A percentile compares a stretch with the other conserved stretches of the same genome.
These are phyloP conservation scores for Trachelus stipa DNA, from an alignment of 2,888 invertebrate genomes.

Conservation along the genomic window DNA sequence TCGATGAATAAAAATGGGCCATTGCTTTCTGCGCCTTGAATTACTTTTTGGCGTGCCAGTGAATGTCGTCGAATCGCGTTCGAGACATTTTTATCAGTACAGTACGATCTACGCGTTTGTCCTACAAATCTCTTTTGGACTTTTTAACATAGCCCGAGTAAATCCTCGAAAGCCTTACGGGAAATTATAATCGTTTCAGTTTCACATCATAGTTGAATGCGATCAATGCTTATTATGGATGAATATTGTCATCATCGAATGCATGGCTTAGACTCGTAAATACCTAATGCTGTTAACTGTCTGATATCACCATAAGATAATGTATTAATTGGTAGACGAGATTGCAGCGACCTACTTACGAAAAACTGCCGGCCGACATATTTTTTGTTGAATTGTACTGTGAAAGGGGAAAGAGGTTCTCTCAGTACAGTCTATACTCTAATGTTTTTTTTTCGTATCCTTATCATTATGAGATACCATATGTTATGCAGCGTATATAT, in stretches of 20 bases:
- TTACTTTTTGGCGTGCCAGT: slow-evolving; percentile 36
- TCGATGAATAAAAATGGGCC: slow-evolving; percentile 2
- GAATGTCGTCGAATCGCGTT: not conserved
- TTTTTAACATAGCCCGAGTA: not conserved
- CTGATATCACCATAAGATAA: slow-evolving; percentile 25
- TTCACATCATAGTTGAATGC: not conserved
- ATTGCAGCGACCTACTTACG: slow-evolving; percentile 29
- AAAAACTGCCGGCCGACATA: not conserved
- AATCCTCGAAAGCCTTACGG: not conserved
- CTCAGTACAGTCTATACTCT: too few relatives aligned
- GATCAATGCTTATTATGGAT: not conserved
- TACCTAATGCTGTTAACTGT: slow-evolving; percentile 28
- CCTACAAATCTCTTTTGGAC: not conserved
- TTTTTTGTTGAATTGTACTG: not conserved
- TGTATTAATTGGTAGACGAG: slow-evolving; percentile 21
- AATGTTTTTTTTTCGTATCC: not conserved
- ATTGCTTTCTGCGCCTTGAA: slow-evolving; percentile 20
- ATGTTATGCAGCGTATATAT: not conserved
- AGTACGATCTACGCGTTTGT: slow-evolving; percentile 3
- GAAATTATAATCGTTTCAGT: not conserved
- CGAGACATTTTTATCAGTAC: not conserved
- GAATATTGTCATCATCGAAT: slow-evolving; percentile 21
- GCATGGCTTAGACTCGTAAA: slow-evolving; percentile 32
- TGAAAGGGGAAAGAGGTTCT: not conserved
- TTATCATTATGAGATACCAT: not conserved